Base-by-base conservation (phyloP, 2,113 vertebrate genomes). In the Hyaena hyaena region DNA sequence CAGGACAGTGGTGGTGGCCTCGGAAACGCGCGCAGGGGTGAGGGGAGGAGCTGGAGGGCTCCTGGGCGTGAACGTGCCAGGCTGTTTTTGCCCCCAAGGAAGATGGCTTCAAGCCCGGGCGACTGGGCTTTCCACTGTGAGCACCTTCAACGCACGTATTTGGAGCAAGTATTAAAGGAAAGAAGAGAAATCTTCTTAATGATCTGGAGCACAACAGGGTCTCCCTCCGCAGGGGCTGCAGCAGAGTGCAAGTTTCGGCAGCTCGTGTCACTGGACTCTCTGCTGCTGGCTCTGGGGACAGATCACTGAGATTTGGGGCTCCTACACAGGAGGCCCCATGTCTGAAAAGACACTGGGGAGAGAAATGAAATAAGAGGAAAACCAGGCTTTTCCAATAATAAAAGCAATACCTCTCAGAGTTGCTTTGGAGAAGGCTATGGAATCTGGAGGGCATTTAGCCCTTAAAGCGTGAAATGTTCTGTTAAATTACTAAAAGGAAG, bases 401-500 rank as follows among this genome's bases (percentile, higher is more conserved):
- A 23, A 66, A 69, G 77, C 83, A 31, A 43, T 35, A 8, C 12
- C 8, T 50, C 53, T 55, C 53, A 0, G 43, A 71, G 90, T 2
- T 17, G 35, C 87, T 77, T 10, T 6, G 65, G 74, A 63, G 77
- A 58, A 66, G 80, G n/a, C 39, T 15, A 17, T 7, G 89, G 86
- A 65, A 79, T 73, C 83, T 39, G 65, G 90, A 88, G 94, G 94
- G 88, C 55, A 7, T 50, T 93, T 39, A 48, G 97, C 89, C 69
- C 97, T 95, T 66, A 69, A 5, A 1, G 10, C 39, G n/a, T 26
- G 94, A 98, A 96, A 90, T 10, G 84, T 96, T 43, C 96, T 95
- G 79, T 77, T 93, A 90, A 98, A 96, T 97, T 45, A 96, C 96
- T 86, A 39, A 93, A 81, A 96, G 95, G 69, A 83, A 88, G 77